Base-by-base conservation (phyloP, 1,140 invertebrate species). In the Sinella curviseta region DNA sequence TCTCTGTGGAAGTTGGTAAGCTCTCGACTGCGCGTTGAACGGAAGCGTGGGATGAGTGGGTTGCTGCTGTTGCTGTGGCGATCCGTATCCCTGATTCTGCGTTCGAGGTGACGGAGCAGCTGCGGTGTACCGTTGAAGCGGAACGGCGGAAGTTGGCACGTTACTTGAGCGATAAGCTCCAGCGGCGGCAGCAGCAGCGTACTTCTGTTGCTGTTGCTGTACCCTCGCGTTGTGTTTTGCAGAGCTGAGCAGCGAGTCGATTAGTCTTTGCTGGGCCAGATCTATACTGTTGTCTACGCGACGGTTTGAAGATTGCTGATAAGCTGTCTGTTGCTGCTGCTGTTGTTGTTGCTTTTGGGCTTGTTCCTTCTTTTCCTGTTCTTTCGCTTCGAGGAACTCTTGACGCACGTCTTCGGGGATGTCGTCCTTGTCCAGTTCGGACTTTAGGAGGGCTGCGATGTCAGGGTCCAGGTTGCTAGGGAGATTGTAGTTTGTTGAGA, bases 371-470 rank as follows among this genome's bases (percentile, higher is more conserved):
- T 73, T 36, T 48, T 79, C 54, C 30, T 77, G 74, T 33, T 74
- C 54, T 14, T 76, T 67, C 17, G 77, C 76, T 20, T 74, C 33
- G 3, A 54, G 24, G 60, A 83, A 83, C 20, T 82, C 81, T 54
- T 82, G 70, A 3, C 83, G 36, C 39, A 81, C 79, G 55, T 83
- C 81, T 39, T 81, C 79, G 20, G 81, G 83, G 31, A 82, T 81
- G 70, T 83, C 81, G 35, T 83, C 83, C 60, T 83, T 82, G 33
- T 82, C 81, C 76, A 83, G 35, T 67, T 83, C 81, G 0, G 81
- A 67, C 57, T 78, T 79, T 0, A 83, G 30, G 1, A 83, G 20
- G 4, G 83, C 78, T 14, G 81, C 81, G 77, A 83, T 83, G 78
- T 83, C 83, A 0, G 83, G 83, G 55, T 83, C 83, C 24, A 83